A percentile compares a stretch with the other conserved stretches of the same genome.
Evolutionary conservation across 23 tunicate species (phyloP).

Genomic region (Oikopleura albicans): DNA sequence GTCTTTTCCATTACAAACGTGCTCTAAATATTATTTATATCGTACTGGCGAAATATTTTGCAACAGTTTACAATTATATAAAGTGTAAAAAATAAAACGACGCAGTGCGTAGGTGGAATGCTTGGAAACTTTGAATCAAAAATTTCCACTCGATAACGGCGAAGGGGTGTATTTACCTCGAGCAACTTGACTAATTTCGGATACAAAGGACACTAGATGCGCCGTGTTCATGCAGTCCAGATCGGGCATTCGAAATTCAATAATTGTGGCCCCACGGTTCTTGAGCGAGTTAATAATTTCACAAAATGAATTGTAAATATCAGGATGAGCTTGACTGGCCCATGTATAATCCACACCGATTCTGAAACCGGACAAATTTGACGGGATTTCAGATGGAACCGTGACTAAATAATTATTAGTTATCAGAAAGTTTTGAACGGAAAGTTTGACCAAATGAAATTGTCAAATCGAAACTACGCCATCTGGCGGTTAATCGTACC

Average conservation of each 20-base stretch:
- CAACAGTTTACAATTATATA: too few relatives aligned
- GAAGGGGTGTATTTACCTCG: neutral
- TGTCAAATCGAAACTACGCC: too few relatives aligned
- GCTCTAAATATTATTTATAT: neutral
- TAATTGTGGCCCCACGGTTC: neutral
- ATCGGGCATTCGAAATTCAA: neutral
- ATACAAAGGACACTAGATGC: neutral
- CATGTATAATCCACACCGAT: conserved; percentile 39
- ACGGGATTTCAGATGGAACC: conserved; percentile 24
- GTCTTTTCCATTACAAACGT: neutral
- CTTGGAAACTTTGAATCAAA: too few relatives aligned
- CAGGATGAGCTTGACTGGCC: neutral
- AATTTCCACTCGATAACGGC: too few relatives aligned
- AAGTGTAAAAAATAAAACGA: too few relatives aligned
- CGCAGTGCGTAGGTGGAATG: too few relatives aligned
- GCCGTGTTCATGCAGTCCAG: neutral
- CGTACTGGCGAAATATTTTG: neutral
- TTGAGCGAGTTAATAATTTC: neutral
- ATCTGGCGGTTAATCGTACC: too few relatives aligned
- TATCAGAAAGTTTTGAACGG: too few relatives aligned
- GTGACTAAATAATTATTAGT: too few relatives aligned
- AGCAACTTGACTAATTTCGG: neutral
- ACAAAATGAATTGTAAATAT: neutral
- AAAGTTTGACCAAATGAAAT: too few relatives aligned
- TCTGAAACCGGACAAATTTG: conserved; percentile 26